Percentiles rank a stretch among this genome's conserved stretches.
Conservation (phyloP, 2,797 vertebrate species). For the Phataginus tetradactyla region DNA sequence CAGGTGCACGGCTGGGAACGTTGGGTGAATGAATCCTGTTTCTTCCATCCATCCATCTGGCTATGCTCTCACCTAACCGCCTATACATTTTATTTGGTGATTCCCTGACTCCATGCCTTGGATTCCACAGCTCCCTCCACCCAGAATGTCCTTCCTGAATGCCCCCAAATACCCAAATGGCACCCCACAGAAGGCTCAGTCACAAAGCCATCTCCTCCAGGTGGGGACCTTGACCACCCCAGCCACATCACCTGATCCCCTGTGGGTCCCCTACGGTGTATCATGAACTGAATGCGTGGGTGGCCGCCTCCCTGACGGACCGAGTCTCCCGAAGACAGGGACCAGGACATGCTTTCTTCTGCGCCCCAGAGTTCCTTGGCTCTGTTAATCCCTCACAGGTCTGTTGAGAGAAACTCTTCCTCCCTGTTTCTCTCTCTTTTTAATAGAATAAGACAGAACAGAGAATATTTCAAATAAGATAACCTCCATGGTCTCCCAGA, state of each 20-base stretch:
- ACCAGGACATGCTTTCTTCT: background rate
- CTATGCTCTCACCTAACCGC: background rate
- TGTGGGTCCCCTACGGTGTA: background rate
- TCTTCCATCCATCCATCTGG: too few species aligned
- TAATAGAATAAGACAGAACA: background rate
- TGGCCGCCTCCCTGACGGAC: fast-evolving
- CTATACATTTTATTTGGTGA: too few species aligned
- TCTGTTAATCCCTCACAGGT: background rate
- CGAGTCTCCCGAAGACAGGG: background rate
- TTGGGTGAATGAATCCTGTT: background rate
- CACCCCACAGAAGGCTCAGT: background rate
- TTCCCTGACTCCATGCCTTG: too few species aligned
- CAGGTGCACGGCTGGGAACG: background rate
- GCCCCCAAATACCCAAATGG: background rate
- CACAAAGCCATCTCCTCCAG: background rate
- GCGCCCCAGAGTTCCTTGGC: background rate
- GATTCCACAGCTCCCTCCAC: background rate
- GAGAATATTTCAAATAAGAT: slow-evolving; percentile 20
- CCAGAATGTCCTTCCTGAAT: background rate
- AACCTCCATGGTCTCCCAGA: background rate
- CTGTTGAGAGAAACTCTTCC: background rate
- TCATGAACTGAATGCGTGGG: fast-evolving
- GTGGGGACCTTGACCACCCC: background rate
- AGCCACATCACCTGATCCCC: background rate
- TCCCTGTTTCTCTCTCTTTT: background rate